phyloP scores from a whole-genome alignment of 2,888 invertebrate genomes.

The Cryptus armator region DNA sequence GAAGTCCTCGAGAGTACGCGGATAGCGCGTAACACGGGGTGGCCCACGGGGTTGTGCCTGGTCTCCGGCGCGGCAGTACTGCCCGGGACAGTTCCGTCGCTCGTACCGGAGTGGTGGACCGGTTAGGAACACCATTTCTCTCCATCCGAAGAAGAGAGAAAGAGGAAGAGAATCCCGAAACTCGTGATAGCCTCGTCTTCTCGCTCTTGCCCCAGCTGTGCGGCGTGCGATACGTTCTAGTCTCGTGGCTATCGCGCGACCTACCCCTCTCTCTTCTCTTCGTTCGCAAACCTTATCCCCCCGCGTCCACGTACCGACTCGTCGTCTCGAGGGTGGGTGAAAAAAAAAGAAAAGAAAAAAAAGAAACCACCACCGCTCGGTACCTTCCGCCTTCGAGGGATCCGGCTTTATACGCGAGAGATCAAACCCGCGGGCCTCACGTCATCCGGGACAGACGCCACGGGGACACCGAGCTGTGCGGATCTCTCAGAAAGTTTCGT shows the following conservation, averaged over 20 bases:
- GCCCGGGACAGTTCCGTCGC: slow-evolving; percentile 78
- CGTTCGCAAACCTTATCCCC: slow-evolving; percentile 50
- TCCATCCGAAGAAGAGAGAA: not conserved
- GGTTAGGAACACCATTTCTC: slow-evolving; percentile 22
- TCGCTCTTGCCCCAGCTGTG: slow-evolving; percentile 33
- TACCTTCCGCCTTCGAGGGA: slow-evolving; percentile 47
- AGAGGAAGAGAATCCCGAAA: not conserved
- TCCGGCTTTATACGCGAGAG: slow-evolving; percentile 74
- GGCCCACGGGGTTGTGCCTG: slow-evolving; percentile 68
- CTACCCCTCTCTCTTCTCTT: slow-evolving; percentile 26
- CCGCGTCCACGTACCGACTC: slow-evolving; percentile 5
- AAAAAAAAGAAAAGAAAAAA: slow-evolving; percentile 37
- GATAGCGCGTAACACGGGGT: slow-evolving; percentile 66
- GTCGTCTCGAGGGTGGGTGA: slow-evolving; percentile 55
- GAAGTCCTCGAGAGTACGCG: slow-evolving; percentile 57
- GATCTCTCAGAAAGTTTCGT: slow-evolving; percentile 38
- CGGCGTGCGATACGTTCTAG: slow-evolving; percentile 8
- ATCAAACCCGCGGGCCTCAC: slow-evolving; percentile 77
- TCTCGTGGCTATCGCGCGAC: slow-evolving; percentile 34
- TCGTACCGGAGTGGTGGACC: slow-evolving; percentile 69
- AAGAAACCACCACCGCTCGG: slow-evolving; percentile 53
- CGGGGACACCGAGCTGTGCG: slow-evolving; percentile 61
- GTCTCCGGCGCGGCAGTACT: slow-evolving; percentile 77
- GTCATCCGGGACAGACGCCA: slow-evolving; percentile 64
- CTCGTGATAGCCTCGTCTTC: not conserved